A percentile compares a stretch with the other conserved stretches of the same genome.
phyloP scores from a whole-genome alignment of 2,113 vertebrate species.

The Limnothrissa miodon region DNA sequence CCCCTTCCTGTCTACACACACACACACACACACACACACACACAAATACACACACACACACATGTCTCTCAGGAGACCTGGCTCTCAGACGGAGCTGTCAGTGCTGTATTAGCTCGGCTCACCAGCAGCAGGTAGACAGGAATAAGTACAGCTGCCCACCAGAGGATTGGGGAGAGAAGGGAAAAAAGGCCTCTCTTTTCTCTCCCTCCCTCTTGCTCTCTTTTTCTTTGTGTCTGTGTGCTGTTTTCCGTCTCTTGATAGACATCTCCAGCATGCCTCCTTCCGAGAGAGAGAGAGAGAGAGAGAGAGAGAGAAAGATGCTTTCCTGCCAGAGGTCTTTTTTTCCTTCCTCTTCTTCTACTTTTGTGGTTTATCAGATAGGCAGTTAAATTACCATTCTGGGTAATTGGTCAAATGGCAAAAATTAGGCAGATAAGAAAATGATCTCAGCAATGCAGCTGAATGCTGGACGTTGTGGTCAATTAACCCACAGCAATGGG shows the following conservation, averaged over 20 bases:
- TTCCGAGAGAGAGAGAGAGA: neutral
- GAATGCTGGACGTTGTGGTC: slow-evolving; percentile 69
- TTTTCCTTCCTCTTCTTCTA: slow-evolving; percentile 64
- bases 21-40: neutral
- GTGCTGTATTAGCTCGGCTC: slow-evolving; percentile 1
- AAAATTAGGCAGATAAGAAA: slow-evolving; percentile 85
- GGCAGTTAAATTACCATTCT: slow-evolving; percentile 79
- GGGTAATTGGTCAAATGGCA: slow-evolving; percentile 80
- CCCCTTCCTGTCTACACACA: neutral
- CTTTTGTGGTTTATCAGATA: slow-evolving; percentile 86
- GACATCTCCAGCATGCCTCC: neutral
- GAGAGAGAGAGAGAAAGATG: neutral
- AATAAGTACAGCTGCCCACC: neutral
- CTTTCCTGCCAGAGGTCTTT: slow-evolving; percentile 69
- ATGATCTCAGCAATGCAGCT: slow-evolving; percentile 79
- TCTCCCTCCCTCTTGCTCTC: no score
- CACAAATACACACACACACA: neutral
- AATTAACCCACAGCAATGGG: slow-evolving; percentile 59
- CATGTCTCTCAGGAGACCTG: neutral
- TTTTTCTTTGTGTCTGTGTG: neutral
- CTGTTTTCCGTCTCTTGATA: neutral
- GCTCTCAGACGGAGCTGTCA: slow-evolving; percentile 14
- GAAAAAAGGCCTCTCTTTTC: neutral
- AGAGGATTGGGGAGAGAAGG: neutral
- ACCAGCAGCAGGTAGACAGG: slow-evolving; percentile 11